Conservation (phyloP, 2,888 invertebrate species). For the Pocota personata region DNA sequence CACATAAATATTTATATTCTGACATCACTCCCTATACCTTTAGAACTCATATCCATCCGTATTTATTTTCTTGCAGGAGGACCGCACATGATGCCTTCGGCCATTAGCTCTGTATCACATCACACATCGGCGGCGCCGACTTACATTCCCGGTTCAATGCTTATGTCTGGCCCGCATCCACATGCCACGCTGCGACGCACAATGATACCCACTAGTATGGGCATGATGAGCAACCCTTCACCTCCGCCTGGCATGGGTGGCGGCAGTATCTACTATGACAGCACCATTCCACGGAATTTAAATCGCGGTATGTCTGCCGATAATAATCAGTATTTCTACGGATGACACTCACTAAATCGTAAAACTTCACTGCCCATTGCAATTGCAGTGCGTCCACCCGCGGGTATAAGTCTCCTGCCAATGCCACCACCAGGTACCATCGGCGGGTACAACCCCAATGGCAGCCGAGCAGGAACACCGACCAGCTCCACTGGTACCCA, state of each 20-base stretch:
- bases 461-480: conserved; percentile 77
- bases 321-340: conserved; percentile 80
- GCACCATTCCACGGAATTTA: conserved; percentile 80
- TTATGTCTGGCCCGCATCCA: conserved; percentile 80
- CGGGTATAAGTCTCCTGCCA: conserved; percentile 79
- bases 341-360: conserved; percentile 82
- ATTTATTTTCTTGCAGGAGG: conserved; percentile 73
- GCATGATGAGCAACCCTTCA: conserved; percentile 76
- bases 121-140: conserved; percentile 77
- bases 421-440: conserved; percentile 78
- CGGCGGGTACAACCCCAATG: conserved; percentile 74
- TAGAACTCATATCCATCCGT: not conserved
- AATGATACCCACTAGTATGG: conserved; percentile 80
- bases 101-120: conserved; percentile 78
- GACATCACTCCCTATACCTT: not conserved
- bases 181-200: conserved; percentile 81
- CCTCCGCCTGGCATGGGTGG: conserved; percentile 68
- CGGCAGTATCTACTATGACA: conserved; percentile 79
- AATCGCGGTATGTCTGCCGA: conserved; percentile 79
- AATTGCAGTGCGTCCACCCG: conserved; percentile 78
- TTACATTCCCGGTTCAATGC: conserved; percentile 80
- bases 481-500: conserved; percentile 74
- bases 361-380: conserved; percentile 79
- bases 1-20: not conserved
- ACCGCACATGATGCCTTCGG: conserved; percentile 78